Evolutionary conservation across 1,140 invertebrate species (phyloP).

Genomic region (Venturia canescens): DNA sequence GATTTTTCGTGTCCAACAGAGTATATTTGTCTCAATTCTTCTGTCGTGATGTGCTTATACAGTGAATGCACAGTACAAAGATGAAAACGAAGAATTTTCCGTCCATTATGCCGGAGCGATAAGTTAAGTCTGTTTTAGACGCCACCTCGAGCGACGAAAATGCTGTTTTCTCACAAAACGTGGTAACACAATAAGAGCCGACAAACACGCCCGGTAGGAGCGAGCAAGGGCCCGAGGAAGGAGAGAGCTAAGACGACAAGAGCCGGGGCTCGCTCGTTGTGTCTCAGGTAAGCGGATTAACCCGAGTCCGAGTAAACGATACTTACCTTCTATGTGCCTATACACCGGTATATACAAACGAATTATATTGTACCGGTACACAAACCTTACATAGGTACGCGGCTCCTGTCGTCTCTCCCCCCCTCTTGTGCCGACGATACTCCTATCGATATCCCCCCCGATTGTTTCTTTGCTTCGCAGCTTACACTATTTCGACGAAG

Average conservation of each 20-base stretch:
- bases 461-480: no score
- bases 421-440: no score
- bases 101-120: conserved; percentile 72
- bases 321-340: conserved; percentile 48
- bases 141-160: conserved; percentile 77
- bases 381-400: no score
- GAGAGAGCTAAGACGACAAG: conserved; percentile 45
- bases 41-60: conserved; percentile 34
- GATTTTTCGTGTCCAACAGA: no score
- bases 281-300: conserved; percentile 73
- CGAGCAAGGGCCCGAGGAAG: no score
- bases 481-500: no score
- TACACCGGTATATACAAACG: conserved; percentile 7
- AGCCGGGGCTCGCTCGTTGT: conserved; percentile 43
- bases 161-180: conserved; percentile 76
- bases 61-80: conserved; percentile 43
- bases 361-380: no score
- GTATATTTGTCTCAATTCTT: no score
- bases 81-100: conserved; percentile 36
- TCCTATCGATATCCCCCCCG: no score
- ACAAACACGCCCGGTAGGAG: conserved; percentile 41
- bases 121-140: conserved; percentile 76
- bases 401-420: no score
- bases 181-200: conserved; percentile 70
- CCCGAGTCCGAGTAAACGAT: conserved; percentile 65